Conservation (phyloP, 1,140 invertebrate genomes). For the Drosophila bifasciata region DNA sequence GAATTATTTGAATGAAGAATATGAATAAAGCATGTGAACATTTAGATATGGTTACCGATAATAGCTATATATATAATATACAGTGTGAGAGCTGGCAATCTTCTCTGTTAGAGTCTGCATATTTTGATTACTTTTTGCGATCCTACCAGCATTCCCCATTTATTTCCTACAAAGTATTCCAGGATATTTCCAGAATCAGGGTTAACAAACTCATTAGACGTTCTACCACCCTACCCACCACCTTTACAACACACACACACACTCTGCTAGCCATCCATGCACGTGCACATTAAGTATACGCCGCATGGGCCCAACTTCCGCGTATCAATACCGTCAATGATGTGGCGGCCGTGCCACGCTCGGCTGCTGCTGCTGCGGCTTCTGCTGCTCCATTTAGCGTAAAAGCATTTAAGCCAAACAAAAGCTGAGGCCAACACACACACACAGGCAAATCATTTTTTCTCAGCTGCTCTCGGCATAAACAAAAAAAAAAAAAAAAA, state of each 20-base stretch:
- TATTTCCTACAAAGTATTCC: not conserved
- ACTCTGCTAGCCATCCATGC: not conserved
- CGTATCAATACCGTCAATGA: slow-evolving; percentile 67
- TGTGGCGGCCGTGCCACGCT: slow-evolving; percentile 23
- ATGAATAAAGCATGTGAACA: too few species aligned
- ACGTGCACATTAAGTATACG: slow-evolving; percentile 59
- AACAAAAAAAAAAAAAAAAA: slow-evolving; percentile 32
- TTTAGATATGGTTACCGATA: too few species aligned
- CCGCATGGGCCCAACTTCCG: slow-evolving; percentile 60
- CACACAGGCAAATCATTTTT: slow-evolving; percentile 27
- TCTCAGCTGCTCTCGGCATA: slow-evolving; percentile 24
- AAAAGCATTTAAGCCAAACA: slow-evolving; percentile 74
- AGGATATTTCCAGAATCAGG: slow-evolving; percentile 40
- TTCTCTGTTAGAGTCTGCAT: too few species aligned
- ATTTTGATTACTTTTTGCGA: slow-evolving; percentile 14
- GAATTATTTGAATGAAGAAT: too few species aligned
- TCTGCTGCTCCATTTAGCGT: slow-evolving; percentile 63
- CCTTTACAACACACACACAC: not conserved
- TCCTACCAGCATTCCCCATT: too few species aligned
- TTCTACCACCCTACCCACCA: slow-evolving; percentile 1
- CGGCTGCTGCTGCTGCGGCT: slow-evolving; percentile 14
- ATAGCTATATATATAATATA: too few species aligned
- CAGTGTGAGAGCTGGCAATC: too few species aligned
- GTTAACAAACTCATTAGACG: slow-evolving; percentile 75
- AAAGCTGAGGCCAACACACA: slow-evolving; percentile 46